A percentile compares a stretch with the other conserved stretches of the same genome.
These are phyloP conservation scores for Crioceris asparagi DNA, from an alignment of 2,888 invertebrate species.

Conservation along the genomic window DNA sequence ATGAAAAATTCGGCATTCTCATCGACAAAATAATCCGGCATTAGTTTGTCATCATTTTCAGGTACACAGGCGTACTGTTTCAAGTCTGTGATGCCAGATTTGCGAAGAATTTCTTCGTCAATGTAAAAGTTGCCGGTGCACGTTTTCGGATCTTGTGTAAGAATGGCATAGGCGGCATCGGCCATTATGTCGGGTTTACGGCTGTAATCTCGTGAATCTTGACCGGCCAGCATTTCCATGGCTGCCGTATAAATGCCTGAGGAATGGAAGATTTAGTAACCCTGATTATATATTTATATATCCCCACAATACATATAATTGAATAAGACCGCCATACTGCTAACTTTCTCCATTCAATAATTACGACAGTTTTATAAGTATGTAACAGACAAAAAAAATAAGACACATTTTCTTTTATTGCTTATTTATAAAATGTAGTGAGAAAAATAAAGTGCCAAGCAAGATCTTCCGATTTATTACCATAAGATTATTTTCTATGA, in stretches of 20 bases:
- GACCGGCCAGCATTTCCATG: constrained; percentile 72
- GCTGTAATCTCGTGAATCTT: constrained; percentile 47
- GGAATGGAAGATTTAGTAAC: no score
- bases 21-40: constrained; percentile 85
- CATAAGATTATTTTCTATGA: no score
- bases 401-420: no score
- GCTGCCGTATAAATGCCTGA: constrained; percentile 88
- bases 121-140: constrained; percentile 84
- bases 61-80: constrained; percentile 77
- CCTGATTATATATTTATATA: no score
- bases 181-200: constrained; percentile 78
- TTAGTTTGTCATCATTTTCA: constrained; percentile 49
- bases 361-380: no score
- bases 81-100: constrained; percentile 74
- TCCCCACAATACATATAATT: no score
- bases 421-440: no score
- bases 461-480: no score
- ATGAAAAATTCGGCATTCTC: constrained; percentile 19
- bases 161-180: constrained; percentile 79
- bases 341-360: no score
- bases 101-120: constrained; percentile 77
- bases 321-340: no score
- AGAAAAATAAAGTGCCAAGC: no score
- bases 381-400: no score
- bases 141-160: constrained; percentile 63